Conservation (phyloP, 1,140 invertebrate species). For the Marisa cornuarietis region DNA sequence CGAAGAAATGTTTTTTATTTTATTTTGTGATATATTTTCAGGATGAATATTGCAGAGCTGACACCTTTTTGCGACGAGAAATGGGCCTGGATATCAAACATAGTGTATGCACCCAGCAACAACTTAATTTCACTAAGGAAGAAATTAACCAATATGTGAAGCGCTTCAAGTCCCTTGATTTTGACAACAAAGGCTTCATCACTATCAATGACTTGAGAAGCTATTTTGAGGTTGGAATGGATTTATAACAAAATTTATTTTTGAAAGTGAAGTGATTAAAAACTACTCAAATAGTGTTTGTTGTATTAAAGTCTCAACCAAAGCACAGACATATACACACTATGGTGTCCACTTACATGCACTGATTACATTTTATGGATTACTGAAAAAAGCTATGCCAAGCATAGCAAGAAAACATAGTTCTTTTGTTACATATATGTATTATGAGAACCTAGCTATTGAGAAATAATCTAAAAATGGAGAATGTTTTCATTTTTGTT, state of each 20-base stretch:
- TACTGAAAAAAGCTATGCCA: neutral
- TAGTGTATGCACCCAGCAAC: constrained; percentile 69
- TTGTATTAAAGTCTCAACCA: no score
- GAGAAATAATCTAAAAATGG: no score
- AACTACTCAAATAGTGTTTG: no score
- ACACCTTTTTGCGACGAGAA: constrained; percentile 82
- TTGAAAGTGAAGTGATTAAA: no score
- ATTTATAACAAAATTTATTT: neutral
- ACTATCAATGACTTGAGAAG: constrained; percentile 96
- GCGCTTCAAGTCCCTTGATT: constrained; percentile 93
- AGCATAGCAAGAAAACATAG: no score
- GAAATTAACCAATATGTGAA: constrained; percentile 95
- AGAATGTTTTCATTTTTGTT: no score
- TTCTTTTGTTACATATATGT: no score
- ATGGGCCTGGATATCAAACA: constrained; percentile 97
- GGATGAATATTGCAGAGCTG: constrained; percentile 56
- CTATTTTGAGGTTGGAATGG: constrained; percentile 84
- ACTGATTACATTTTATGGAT: neutral
- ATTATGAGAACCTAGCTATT: no score
- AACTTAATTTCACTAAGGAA: constrained; percentile 92
- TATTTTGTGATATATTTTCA: constrained; percentile 22
- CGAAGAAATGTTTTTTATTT: no score
- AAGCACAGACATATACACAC: no score
- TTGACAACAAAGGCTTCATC: constrained; percentile 96
- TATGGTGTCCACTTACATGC: neutral